Evolutionary conservation across 2,113 vertebrate species (phyloP).

Genomic region (Synchiropus splendidus): DNA sequence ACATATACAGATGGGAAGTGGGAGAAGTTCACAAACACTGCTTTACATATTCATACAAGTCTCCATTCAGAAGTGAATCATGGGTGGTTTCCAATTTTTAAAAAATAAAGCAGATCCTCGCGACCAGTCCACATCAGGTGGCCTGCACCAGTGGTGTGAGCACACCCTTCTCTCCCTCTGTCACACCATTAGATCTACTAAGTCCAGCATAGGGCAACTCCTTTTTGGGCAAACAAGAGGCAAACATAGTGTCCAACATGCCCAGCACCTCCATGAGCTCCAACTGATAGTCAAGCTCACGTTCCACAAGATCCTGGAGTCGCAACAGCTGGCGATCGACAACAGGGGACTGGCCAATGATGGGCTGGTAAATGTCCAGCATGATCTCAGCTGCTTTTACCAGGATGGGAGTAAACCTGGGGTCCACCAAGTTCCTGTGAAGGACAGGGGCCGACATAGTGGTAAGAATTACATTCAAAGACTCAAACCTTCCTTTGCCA

Average conservation of each 20-base stretch:
- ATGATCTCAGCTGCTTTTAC: constrained; percentile 79
- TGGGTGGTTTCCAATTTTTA: neutral
- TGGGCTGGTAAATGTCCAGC: constrained; percentile 80
- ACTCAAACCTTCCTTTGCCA: no score
- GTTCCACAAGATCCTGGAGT: constrained; percentile 80
- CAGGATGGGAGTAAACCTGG: constrained; percentile 78
- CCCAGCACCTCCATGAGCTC: constrained; percentile 88
- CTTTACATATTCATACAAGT: constrained; percentile 10
- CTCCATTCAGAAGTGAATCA: constrained; percentile 15
- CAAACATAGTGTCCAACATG: constrained; percentile 94
- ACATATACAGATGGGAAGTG: neutral
- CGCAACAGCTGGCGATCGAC: constrained; percentile 82
- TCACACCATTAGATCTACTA: constrained; percentile 35
- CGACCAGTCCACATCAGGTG: constrained; percentile 32
- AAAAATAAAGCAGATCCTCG: no score
- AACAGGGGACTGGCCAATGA: constrained; percentile 78
- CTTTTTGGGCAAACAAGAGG: constrained; percentile 74
- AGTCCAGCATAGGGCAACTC: constrained; percentile 29
- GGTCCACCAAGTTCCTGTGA: constrained; percentile 76
- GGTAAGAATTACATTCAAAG: no score
- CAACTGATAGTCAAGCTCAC: constrained; percentile 85
- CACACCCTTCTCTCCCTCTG: constrained; percentile 14
- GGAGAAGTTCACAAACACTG: no score
- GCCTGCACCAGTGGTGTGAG: constrained; percentile 35
- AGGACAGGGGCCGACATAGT: no score